A percentile compares a stretch with the other conserved stretches of the same genome.
These are phyloP conservation scores for Cryptocephalus primarius DNA, from an alignment of 2,888 invertebrate species.

Conservation along the genomic window DNA sequence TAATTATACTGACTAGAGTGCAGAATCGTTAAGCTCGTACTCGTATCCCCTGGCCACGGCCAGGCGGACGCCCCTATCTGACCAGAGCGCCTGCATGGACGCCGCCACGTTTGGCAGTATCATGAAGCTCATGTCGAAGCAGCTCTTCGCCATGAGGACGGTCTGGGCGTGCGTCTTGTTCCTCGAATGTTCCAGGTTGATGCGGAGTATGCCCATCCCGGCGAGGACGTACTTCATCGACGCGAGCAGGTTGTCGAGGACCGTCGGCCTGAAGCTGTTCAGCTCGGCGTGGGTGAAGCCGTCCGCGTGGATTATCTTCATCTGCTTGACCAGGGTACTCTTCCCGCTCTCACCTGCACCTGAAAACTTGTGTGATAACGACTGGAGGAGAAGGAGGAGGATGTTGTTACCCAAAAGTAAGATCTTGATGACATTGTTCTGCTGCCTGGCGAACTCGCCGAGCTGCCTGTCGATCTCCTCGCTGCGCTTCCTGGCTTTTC, in stretches of 20 bases:
- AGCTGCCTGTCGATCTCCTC: slow-evolving; percentile 51
- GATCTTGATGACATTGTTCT: slow-evolving; percentile 51
- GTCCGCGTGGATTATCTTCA: slow-evolving; percentile 59
- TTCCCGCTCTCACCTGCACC: slow-evolving; percentile 59
- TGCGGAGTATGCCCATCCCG: slow-evolving; percentile 52
- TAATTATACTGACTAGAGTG: slow-evolving; percentile 46
- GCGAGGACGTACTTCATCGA: slow-evolving; percentile 58
- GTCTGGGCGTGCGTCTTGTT: slow-evolving; percentile 48
- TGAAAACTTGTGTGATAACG: slow-evolving; percentile 16
- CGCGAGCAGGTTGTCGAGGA: slow-evolving; percentile 51
- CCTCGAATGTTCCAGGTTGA: slow-evolving; percentile 48
- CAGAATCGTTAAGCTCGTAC: slow-evolving; percentile 56
- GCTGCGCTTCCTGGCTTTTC: slow-evolving; percentile 46
- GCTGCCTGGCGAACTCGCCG: slow-evolving; percentile 46
- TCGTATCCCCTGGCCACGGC: slow-evolving; percentile 56
- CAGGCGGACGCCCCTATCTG: slow-evolving; percentile 49
- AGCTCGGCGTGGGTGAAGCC: slow-evolving; percentile 51
- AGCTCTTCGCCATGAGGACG: slow-evolving; percentile 40
- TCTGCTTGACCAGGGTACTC: slow-evolving; percentile 57
- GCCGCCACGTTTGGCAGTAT: slow-evolving; percentile 43
- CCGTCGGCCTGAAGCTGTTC: slow-evolving; percentile 50
- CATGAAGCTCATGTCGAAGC: slow-evolving; percentile 44
- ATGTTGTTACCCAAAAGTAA: slow-evolving; percentile 43
- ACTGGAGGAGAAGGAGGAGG: background rate
- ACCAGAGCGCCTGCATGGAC: slow-evolving; percentile 48